A percentile compares a stretch with the other conserved stretches of the same genome.
phyloP scores from a whole-genome alignment of 2,797 vertebrate species.

The Mormyrus hasselquistii region DNA sequence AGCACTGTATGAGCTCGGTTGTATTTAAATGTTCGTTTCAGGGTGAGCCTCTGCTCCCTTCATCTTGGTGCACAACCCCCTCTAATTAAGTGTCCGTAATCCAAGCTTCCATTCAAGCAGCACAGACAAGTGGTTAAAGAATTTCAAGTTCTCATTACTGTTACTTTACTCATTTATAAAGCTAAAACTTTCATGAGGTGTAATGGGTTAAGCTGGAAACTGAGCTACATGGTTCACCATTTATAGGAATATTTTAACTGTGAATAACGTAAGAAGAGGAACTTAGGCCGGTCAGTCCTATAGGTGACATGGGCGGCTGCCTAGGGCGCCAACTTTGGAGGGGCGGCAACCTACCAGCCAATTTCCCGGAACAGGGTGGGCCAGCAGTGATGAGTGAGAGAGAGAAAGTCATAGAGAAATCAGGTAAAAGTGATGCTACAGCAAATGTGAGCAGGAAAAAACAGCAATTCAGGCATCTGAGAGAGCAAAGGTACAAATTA shows the following conservation, averaged over 20 bases:
- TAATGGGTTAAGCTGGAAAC: neutral
- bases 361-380: neutral
- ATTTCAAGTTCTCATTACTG: neutral
- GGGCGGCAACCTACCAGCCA: neutral
- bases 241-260: neutral
- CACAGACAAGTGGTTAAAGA: neutral
- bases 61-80: neutral
- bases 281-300: neutral
- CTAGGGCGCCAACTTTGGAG: neutral
- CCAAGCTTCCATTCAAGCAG: constrained; percentile 1
- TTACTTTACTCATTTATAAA: constrained; percentile 1
- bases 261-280: neutral
- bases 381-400: neutral
- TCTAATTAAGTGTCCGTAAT: neutral
- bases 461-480: neutral
- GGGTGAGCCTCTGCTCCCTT: neutral
- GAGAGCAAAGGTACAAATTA: constrained; percentile 9
- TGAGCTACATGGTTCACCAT: neutral
- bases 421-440: neutral
- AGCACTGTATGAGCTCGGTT: neutral
- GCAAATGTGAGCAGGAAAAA: neutral
- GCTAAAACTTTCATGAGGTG: constrained; percentile 1
- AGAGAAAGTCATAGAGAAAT: neutral
- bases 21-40: neutral
- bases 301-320: neutral